Evolutionary conservation across 1,140 invertebrate genomes (phyloP), one percentile per base, ranked within the genome.

Genomic region (Uloborus diversus): DNA sequence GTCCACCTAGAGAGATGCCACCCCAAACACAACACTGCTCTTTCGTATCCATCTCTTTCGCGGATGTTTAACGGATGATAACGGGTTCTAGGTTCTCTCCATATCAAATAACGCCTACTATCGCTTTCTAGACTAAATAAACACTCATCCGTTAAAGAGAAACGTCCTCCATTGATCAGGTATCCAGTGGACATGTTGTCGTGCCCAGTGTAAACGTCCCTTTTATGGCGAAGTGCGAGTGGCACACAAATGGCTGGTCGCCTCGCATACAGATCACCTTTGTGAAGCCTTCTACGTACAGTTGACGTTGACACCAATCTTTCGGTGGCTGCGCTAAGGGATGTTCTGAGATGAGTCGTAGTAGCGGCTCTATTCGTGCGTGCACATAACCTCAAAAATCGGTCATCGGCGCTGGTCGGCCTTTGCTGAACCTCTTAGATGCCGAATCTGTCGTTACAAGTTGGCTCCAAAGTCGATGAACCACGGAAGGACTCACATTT

Each of bases 401-500:
- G 37, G 37, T 17, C 37, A 42, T 42, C 2, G 37, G 37, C 37
- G 2, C 37, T 42, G 9, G 37, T 42, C 37, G 37, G 37, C 1
- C 37, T 2, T 9, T 1, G 0, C 37, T 42, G 37, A 42, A 42
- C 37, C 37, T 42, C 37, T 42, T 42, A 17, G 37, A 42, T 42
- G 62, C 62, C 2, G 35, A 37, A 1, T 66, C 32, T 14, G 62
- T 1, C n/a, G 23, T 66, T 66, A 66, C 32, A 66, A 66, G 42
- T 42, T 42, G 11, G n/a, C 42, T 1, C 4, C 42, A 66, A n/a
- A 66, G 35, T 42, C 62, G 14, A 25, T 66, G 62, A 42, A 66
- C 62, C 1, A 66, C 62, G 42, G 62, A 37, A 66, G 25, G 11
- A 30, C 62, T 66, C 30, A 42, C 35, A 66, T 66, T 66, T 66